Conservation (phyloP, 2,113 vertebrate genomes). For the Neotragus moschatus region DNA sequence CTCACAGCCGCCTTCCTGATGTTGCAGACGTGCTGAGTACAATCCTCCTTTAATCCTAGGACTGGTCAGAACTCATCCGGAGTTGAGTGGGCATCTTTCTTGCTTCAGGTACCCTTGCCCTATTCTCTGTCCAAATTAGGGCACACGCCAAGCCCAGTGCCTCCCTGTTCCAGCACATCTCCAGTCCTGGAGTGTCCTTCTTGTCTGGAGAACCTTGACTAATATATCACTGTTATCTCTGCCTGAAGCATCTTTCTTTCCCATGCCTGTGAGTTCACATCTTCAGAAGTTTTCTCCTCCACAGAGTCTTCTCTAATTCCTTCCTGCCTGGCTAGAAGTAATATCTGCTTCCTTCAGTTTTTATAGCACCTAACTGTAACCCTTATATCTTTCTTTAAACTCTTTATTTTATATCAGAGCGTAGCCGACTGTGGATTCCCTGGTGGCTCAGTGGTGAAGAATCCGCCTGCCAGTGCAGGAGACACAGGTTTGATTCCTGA, state of each 20-base stretch:
- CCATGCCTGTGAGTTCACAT: background rate
- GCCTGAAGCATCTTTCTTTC: background rate
- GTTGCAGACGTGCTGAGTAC: background rate
- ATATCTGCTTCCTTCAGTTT: background rate
- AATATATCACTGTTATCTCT: too few relatives aligned
- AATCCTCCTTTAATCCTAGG: background rate
- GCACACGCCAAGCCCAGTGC: fast-evolving
- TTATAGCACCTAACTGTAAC: background rate
- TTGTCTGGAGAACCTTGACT: background rate
- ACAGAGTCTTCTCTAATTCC: background rate
- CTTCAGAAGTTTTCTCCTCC: background rate
- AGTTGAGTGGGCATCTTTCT: background rate
- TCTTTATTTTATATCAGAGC: background rate
- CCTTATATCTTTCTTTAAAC: background rate
- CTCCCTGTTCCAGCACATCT: background rate
- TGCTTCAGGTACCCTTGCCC: background rate
- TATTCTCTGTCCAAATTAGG: background rate
- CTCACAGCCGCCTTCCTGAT: background rate
- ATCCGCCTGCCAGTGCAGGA: background rate
- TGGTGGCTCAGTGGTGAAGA: background rate
- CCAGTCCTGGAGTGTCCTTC: background rate
- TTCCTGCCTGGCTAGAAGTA: background rate
- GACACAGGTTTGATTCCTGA: background rate
- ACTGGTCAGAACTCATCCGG: background rate
- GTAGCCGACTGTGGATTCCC: background rate